phyloP scores from a whole-genome alignment of 2,888 invertebrate genomes.

The Drosophila subquinaria region DNA sequence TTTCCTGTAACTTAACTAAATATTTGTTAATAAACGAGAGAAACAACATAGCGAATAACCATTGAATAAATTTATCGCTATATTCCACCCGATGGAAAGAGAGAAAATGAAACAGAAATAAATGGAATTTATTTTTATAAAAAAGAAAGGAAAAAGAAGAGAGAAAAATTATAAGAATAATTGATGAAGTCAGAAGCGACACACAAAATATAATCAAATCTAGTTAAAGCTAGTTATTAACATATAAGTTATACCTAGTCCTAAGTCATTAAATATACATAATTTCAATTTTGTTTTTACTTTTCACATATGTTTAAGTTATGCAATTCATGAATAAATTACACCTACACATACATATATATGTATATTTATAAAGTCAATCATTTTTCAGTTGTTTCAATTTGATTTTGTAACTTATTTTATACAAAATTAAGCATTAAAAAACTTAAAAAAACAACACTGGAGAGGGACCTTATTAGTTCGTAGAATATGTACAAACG shows the following conservation, averaged over 20 bases:
- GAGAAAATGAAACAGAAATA: slow-evolving; percentile 9
- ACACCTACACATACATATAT: slow-evolving; percentile 22
- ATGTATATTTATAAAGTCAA: slow-evolving; percentile 36
- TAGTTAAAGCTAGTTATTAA: slow-evolving; percentile 70
- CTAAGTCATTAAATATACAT: slow-evolving; percentile 59
- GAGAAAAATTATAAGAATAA: slow-evolving; percentile 21
- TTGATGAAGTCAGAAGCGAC: slow-evolving; percentile 32
- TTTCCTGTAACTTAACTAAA: slow-evolving; percentile 41
- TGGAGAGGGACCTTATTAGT: slow-evolving; percentile 85
- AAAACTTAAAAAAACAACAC: slow-evolving; percentile 61
- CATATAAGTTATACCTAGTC: slow-evolving; percentile 54
- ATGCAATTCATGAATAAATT: slow-evolving; percentile 53
- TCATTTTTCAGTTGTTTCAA: slow-evolving; percentile 45
- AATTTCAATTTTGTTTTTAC: slow-evolving; percentile 20
- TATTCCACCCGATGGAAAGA: slow-evolving; percentile 12
- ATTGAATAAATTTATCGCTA: slow-evolving; percentile 36
- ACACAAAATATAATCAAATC: slow-evolving; percentile 51
- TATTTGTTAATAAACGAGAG: slow-evolving; percentile 1
- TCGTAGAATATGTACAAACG: slow-evolving; percentile 60
- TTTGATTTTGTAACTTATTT: slow-evolving; percentile 60
- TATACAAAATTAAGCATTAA: slow-evolving; percentile 8
- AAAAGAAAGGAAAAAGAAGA: slow-evolving; percentile 18
- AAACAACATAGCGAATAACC: slow-evolving; percentile 16
- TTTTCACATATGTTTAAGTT: slow-evolving; percentile 30
- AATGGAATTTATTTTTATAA: slow-evolving; percentile 74